Evolutionary conservation across 1,140 invertebrate species (phyloP).

Genomic region (Zaprionus ghesquierei): DNA sequence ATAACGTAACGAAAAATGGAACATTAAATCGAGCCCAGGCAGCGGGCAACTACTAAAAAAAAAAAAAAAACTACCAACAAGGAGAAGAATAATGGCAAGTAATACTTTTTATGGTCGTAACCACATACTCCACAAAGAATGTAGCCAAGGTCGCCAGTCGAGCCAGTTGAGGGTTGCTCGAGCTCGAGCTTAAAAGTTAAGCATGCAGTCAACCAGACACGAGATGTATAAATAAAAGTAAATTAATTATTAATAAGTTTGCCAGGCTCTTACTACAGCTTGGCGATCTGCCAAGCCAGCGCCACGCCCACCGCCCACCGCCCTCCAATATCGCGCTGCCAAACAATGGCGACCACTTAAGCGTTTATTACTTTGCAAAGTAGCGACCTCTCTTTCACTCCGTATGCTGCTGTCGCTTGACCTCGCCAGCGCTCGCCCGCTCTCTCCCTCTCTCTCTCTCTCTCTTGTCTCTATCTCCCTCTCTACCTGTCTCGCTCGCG

Average conservation of each 20-base stretch:
- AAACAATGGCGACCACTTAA: slow-evolving; percentile 50
- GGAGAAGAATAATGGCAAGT: slow-evolving; percentile 26
- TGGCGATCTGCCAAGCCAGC: slow-evolving; percentile 27
- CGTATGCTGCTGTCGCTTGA: background rate
- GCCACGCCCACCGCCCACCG: background rate
- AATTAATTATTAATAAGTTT: slow-evolving; percentile 73
- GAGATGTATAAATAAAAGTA: slow-evolving; percentile 37
- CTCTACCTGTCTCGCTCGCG: slow-evolving; percentile 19
- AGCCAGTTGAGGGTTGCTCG: background rate
- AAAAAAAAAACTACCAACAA: slow-evolving; percentile 6
- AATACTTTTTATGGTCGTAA: slow-evolving; percentile 50
- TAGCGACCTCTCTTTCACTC: slow-evolving; percentile 3
- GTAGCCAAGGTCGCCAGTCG: slow-evolving; percentile 5
- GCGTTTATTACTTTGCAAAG: slow-evolving; percentile 61
- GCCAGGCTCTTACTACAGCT: background rate
- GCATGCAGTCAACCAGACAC: slow-evolving; percentile 21
- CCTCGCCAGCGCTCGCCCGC: background rate
- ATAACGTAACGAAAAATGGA: slow-evolving; percentile 19
- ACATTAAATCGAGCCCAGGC: background rate
- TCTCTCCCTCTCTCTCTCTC: background rate
- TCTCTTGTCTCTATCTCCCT: background rate
- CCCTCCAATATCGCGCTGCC: slow-evolving; percentile 4
- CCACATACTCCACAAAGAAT: slow-evolving; percentile 19
- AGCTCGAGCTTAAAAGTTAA: slow-evolving; percentile 29
- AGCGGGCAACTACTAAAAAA: too few species aligned